Evolutionary conservation across 2,113 vertebrate species (phyloP).

Genomic region (Eonycteris spelaea): DNA sequence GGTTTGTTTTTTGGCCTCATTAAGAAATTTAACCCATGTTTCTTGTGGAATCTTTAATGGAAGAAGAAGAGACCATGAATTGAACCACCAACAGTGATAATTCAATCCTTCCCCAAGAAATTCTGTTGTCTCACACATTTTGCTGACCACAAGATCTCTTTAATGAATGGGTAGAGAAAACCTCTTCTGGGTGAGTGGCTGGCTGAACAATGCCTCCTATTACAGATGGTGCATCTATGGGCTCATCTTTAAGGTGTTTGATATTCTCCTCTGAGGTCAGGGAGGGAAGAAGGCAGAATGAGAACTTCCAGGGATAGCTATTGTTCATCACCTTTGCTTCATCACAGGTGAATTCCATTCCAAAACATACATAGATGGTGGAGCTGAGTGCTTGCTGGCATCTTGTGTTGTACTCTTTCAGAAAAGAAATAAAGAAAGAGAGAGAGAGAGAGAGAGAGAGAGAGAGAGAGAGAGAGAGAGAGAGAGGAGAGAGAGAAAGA

Average conservation of each 20-base stretch:
- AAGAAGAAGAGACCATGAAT: slow-evolving; percentile 51
- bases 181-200: background rate
- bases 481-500: background rate
- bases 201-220: background rate
- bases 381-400: background rate
- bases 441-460: too few relatives aligned
- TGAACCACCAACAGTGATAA: slow-evolving; percentile 49
- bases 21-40: slow-evolving; percentile 44
- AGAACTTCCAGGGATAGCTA: rapidly evolving
- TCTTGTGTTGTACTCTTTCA: background rate
- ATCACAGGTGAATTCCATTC: background rate
- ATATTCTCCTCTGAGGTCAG: background rate
- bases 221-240: background rate
- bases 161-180: slow-evolving; percentile 35
- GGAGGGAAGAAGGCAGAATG: background rate
- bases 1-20: background rate
- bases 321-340: background rate
- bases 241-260: background rate
- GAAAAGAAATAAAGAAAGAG: background rate
- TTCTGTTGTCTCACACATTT: slow-evolving; percentile 60
- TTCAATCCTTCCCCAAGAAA: slow-evolving; percentile 56
- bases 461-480: too few relatives aligned
- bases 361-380: background rate
- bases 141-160: slow-evolving; percentile 61
- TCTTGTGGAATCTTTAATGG: slow-evolving; percentile 23